Evolutionary conservation across 2,888 invertebrate species (phyloP), one percentile per base, ranked within the genome.

Genomic region (Chelonus formosanus): DNA sequence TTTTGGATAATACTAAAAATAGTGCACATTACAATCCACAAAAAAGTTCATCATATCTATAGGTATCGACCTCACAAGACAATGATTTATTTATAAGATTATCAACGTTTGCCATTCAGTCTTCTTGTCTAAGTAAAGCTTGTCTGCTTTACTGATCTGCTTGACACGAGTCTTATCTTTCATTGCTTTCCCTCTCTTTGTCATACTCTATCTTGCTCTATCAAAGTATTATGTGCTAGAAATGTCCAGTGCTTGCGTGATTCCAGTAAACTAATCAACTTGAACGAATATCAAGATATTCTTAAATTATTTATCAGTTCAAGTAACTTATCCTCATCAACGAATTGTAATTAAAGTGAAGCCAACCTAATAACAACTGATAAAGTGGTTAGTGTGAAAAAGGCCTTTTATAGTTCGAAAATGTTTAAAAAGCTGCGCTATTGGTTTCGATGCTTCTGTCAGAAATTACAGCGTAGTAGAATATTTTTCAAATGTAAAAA

Each of bases 381-480:
- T 1, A 1, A 20, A 20, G 20, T 20, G 20, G 20, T 20, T 20
- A 20, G 20, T 20, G 20, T 20, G 20, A 20, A 20, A 20, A 20
- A 20, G 20, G 20, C 20, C 1, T 20, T 20, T 20, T 20, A 20
- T 20, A 20, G 20, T 20, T 20, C 20, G 20, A 20, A 56, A 53
- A 63, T 81, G 62, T 75, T 83, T 32, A 71, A 69, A 44, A 80
- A 77, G 66, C 77, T 83, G 32, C 70, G 74, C 40, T 75, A 71
- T 45, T 83, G 81, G 81, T 80, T 82, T 68, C 77, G 73, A 36
- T 67, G 73, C 36, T 48, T 81, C 31, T 77, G 71, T 67, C 73
- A 67, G 60, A 80, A 72, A 66, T 63, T 82, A 31, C 77, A 77
- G 31, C 71, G 73, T 4, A 67, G 72, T 40, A 71, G 73, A 10